Evolutionary conservation across 2,888 invertebrate genomes (phyloP).

Genomic region (Heliconius erato): DNA sequence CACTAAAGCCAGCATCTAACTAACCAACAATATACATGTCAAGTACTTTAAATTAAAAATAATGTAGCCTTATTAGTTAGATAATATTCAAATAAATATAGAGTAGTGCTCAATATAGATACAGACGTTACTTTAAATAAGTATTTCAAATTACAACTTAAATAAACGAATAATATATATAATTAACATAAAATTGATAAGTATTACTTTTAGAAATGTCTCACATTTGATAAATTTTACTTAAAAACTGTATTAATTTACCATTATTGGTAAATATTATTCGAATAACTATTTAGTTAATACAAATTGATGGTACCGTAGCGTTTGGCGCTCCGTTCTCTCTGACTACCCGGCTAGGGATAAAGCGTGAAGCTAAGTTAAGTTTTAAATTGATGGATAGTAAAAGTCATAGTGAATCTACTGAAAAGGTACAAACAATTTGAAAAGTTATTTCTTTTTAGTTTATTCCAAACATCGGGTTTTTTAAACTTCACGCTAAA

Average conservation of each 20-base stretch:
- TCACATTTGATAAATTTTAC: background rate
- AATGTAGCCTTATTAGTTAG: no score
- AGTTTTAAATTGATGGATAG: background rate
- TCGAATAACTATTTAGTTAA: background rate
- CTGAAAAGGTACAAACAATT: no score
- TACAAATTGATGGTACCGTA: background rate
- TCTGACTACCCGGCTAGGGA: no score
- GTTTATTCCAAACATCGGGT: no score
- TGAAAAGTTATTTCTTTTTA: no score
- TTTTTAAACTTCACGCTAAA: background rate
- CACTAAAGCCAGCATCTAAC: no score
- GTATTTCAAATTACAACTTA: background rate
- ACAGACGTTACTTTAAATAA: background rate
- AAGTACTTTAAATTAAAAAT: no score
- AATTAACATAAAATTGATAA: conserved; percentile 7
- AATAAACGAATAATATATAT: background rate
- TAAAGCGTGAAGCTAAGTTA: no score
- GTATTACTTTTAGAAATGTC: background rate
- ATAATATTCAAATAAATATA: background rate
- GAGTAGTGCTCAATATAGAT: background rate
- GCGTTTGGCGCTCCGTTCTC: no score
- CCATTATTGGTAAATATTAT: background rate
- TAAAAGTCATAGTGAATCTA: background rate
- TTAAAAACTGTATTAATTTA: background rate
- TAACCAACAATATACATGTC: no score